Base-by-base conservation (phyloP, 2,797 vertebrate species). In the Typhlichthys eigenmanni region DNA sequence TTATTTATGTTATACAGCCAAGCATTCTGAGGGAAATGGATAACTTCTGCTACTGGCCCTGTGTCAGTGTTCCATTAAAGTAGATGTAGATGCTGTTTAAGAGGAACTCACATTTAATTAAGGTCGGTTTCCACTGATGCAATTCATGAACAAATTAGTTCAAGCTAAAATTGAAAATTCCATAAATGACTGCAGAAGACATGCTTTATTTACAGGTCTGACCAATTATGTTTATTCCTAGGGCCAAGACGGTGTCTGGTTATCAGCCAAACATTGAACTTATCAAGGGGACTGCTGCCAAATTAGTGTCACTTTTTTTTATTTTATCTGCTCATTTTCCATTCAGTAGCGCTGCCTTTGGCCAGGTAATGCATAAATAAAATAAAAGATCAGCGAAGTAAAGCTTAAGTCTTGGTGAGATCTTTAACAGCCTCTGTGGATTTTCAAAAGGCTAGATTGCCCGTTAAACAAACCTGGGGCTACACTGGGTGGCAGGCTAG, bases 51-150 rank as follows among this genome's bases (percentile, higher is more conserved):
- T 83, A 88, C 89, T 88, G 86, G 87, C 86, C 81, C 82, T 87
- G 76, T 89, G 87, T 92, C 91, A 91, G 88, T 79, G 72, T 91
- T 88, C 91, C 90, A 91, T 92, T 92, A 92, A 89, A 83, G 80
- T 19, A 19, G 82, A 81, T 66, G 78, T 67, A 70, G 87, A 85
- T 78, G 72, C 80, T 88, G 82, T 75, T 88, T 84, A 86, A 92
- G 90, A 86, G 84, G 84, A 90, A 89, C 87, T 85, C 86, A 85
- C 76, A 91, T 83, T 91, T 91, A 92, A 92, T 92, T 92, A 91
- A 89, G 90, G 91, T 92, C 91, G 89, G 74, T 85, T 82, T 82
- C 80, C 67, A 61, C 78, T 77, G 74, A 75, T 79, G 72, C 92
- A 91, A 91, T 79, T 93, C 85, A 92, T 46, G 55, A 19, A 19